Conservation (phyloP, 2,797 vertebrate species). For the Clarias laeviceps region DNA sequence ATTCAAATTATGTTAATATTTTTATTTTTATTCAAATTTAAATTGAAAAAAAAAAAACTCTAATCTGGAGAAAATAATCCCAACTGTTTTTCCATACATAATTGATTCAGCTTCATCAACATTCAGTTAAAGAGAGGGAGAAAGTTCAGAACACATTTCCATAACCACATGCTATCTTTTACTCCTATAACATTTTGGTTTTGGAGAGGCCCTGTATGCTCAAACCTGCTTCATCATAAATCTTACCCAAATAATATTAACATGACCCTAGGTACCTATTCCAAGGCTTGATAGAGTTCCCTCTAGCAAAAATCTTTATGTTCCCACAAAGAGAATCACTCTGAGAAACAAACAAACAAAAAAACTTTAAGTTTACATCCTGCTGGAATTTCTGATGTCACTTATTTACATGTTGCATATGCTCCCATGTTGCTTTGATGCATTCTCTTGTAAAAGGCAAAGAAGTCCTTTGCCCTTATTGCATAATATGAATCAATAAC, state of each 20-base stretch:
- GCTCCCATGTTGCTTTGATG: not conserved
- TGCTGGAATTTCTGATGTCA: not conserved
- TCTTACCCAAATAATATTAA: slow-evolving; percentile 8
- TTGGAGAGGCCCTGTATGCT: not conserved
- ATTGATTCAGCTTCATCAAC: not conserved
- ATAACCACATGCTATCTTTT: slow-evolving; percentile 12
- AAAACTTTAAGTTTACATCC: not conserved
- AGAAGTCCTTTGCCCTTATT: not conserved
- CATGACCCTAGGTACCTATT: not conserved
- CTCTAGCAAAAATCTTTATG: not conserved
- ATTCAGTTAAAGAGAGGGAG: slow-evolving; percentile 17
- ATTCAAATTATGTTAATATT: not conserved
- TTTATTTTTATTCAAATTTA: not conserved
- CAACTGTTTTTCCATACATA: not conserved
- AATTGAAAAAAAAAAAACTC: not conserved
- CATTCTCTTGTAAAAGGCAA: not conserved
- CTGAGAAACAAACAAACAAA: not conserved
- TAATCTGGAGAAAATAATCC: not conserved
- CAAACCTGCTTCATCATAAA: slow-evolving; percentile 8
- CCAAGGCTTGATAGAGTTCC: not conserved
- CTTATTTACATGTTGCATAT: not conserved
- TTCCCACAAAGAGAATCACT: slow-evolving; percentile 13
- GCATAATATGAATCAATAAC: not conserved
- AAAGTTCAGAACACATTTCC: slow-evolving; percentile 11
- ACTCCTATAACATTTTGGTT: not conserved